Percentiles rank a stretch among this genome's conserved stretches.
Conservation (phyloP, 1,140 invertebrate genomes). For the Papilio helenus region DNA sequence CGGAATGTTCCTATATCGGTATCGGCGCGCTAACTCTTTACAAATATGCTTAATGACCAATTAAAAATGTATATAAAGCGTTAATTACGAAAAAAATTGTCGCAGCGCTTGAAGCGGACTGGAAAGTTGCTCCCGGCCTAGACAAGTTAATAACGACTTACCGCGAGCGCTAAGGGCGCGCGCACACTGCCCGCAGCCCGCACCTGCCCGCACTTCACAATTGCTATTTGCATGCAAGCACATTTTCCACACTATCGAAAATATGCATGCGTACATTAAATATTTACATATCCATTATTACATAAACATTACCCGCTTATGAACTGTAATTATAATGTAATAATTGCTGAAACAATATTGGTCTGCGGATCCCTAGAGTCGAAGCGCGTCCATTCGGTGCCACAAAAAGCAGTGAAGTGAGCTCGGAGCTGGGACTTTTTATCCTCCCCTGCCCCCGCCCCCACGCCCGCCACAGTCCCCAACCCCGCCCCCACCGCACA, state of each 20-base stretch:
- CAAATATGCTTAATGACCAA: slow-evolving; percentile 34
- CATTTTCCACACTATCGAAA: too few relatives aligned
- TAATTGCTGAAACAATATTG: neutral
- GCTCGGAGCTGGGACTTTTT: neutral
- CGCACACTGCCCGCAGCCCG: neutral
- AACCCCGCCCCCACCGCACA: slow-evolving; percentile 44
- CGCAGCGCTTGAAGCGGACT: slow-evolving; percentile 17
- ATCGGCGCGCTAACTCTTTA: slow-evolving; percentile 29
- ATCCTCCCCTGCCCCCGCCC: neutral
- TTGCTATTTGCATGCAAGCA: neutral
- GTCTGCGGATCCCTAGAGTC: slow-evolving; percentile 1
- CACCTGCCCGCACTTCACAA: neutral
- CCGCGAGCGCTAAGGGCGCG: neutral
- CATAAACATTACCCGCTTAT: too few relatives aligned
- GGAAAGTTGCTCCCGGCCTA: slow-evolving; percentile 31
- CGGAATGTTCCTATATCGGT: slow-evolving; percentile 24
- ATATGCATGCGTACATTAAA: too few relatives aligned
- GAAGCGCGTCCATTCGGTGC: neutral
- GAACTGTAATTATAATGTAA: neutral
- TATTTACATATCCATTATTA: too few relatives aligned
- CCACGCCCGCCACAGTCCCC: neutral
- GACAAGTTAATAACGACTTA: slow-evolving; percentile 31
- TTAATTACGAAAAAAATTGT: slow-evolving; percentile 34
- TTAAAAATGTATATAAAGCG: slow-evolving; percentile 38
- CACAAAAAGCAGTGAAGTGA: slow-evolving; percentile 1